phyloP scores from a whole-genome alignment of 2,888 invertebrate species.

The Quadroppia sp. region DNA sequence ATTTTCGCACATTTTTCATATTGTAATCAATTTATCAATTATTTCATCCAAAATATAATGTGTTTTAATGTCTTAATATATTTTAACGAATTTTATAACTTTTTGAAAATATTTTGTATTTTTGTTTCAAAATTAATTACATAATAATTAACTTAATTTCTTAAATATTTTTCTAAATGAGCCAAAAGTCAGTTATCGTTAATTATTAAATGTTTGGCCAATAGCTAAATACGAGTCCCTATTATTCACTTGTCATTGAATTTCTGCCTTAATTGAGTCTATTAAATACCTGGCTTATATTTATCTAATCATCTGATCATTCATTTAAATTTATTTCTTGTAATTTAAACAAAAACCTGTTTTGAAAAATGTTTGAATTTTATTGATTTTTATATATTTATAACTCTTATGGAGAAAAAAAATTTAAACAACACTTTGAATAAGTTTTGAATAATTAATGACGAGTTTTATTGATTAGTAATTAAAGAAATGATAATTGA shows the following conservation, averaged over 20 bases:
- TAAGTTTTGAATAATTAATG: background rate
- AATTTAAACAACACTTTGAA: background rate
- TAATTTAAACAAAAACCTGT: slow-evolving; percentile 14
- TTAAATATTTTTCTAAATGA: background rate
- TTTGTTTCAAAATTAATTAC: slow-evolving; percentile 23
- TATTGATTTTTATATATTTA: background rate
- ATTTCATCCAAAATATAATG: background rate
- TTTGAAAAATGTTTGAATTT: background rate
- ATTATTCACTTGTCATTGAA: background rate
- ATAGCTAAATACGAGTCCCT: background rate
- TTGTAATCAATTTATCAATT: too few species aligned
- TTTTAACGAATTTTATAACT: background rate
- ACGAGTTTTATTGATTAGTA: background rate
- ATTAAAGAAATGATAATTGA: background rate
- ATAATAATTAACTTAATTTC: background rate
- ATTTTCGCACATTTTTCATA: too few species aligned
- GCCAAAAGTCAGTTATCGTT: background rate
- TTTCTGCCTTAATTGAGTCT: background rate
- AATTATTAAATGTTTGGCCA: background rate
- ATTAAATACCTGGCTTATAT: slow-evolving; percentile 14
- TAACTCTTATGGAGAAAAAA: background rate
- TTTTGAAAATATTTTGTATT: background rate
- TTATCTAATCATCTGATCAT: slow-evolving; percentile 22
- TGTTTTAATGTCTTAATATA: background rate
- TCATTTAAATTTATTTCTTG: slow-evolving; percentile 9